Conservation (phyloP, 2,888 invertebrate genomes). For the Standfussiana lucernea region DNA sequence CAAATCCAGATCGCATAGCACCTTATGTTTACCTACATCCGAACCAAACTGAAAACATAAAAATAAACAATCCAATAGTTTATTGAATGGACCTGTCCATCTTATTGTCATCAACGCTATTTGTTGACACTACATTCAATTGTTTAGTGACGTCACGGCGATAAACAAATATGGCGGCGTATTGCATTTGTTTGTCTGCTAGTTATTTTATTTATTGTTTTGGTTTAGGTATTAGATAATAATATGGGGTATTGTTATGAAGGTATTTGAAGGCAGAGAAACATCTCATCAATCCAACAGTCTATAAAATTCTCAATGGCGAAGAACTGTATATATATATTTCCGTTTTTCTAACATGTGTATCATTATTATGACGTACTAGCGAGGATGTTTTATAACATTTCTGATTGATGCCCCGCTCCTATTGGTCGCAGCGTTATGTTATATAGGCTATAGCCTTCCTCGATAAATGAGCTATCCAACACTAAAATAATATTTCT, state of each 20-base stretch:
- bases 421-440: no score
- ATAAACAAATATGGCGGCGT: conserved; percentile 49
- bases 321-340: neutral
- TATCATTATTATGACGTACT: neutral
- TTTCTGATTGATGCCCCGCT: no score
- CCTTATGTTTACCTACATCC: conserved; percentile 13
- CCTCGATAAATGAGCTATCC: no score
- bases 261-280: neutral
- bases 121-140: conserved; percentile 46
- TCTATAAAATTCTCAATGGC: neutral
- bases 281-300: neutral
- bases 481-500: no score
- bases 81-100: conserved; percentile 37
- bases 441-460: no score
- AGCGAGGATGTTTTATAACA: no score
- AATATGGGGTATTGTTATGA: conserved; percentile 24
- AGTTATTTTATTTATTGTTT: conserved; percentile 50
- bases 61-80: conserved; percentile 33
- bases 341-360: neutral
- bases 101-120: conserved; percentile 40
- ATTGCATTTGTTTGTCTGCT: conserved; percentile 40
- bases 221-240: conserved; percentile 36
- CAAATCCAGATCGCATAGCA: neutral
- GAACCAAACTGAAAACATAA: conserved; percentile 23
- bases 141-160: conserved; percentile 43